phyloP scores from a whole-genome alignment of 2,113 vertebrate species.

The Prietella phreatophila region DNA sequence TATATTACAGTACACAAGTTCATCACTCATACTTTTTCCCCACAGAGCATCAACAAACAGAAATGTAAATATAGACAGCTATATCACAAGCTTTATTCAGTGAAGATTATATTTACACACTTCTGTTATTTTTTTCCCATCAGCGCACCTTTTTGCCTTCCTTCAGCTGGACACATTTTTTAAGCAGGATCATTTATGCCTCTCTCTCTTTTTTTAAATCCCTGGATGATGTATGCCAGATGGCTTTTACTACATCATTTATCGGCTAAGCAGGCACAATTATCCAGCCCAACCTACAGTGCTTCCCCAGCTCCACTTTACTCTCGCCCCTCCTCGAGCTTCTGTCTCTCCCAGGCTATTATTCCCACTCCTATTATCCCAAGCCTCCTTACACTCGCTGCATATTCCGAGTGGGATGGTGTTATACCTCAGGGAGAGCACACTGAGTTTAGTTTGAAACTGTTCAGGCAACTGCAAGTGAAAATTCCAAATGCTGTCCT shows the following conservation, averaged over 20 bases:
- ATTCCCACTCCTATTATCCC: conserved; percentile 17
- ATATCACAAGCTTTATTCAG: neutral
- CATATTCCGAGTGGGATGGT: conserved; percentile 7
- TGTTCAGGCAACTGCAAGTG: neutral
- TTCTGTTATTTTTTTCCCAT: neutral
- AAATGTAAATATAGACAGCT: neutral
- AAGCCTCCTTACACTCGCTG: neutral
- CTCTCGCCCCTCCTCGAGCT: conserved; percentile 46
- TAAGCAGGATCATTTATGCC: conserved; percentile 35
- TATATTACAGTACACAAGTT: neutral
- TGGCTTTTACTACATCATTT: conserved; percentile 65
- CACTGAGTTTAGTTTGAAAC: neutral
- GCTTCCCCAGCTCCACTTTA: conserved; percentile 57
- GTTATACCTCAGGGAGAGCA: neutral
- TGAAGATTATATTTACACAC: neutral
- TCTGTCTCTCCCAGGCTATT: conserved; percentile 33
- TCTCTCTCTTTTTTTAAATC: conserved; percentile 43
- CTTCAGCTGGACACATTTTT: conserved; percentile 31
- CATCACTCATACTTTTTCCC: neutral
- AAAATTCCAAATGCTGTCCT: neutral
- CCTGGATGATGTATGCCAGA: conserved; percentile 57
- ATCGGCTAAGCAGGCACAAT: conserved; percentile 63
- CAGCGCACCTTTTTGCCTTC: conserved; percentile 20
- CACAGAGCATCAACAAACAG: neutral
- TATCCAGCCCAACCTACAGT: conserved; percentile 58